Conservation (phyloP, 2,888 invertebrate genomes). For the Ametastegia equiseti region DNA sequence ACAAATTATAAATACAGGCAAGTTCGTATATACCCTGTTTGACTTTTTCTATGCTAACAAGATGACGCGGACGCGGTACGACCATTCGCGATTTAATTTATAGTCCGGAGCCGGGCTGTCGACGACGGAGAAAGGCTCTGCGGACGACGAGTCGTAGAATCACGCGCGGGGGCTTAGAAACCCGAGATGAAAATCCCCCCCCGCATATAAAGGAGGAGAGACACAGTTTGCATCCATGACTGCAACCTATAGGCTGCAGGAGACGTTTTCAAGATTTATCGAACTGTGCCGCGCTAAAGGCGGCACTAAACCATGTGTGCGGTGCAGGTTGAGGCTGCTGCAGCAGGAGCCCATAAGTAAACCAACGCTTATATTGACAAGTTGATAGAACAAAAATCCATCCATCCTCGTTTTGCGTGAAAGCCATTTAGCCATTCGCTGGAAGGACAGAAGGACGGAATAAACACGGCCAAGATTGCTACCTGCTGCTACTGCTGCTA, state of each 20-base stretch:
- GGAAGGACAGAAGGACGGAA: not conserved
- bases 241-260: not conserved
- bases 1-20: too few relatives aligned
- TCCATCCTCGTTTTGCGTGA: constrained; percentile 17
- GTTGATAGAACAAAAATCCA: constrained; percentile 9
- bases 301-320: not conserved
- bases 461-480: not conserved
- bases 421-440: constrained; percentile 15
- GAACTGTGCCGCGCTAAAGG: constrained; percentile 17
- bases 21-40: too few relatives aligned
- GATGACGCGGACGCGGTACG: too few relatives aligned
- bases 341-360: constrained; percentile 13
- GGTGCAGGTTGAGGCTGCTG: too few relatives aligned
- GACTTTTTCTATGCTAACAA: constrained; percentile 14
- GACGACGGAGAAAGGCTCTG: constrained; percentile 39
- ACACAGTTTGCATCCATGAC: not conserved
- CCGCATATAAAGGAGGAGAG: not conserved
- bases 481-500: not conserved
- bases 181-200: constrained; percentile 38
- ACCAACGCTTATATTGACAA: constrained; percentile 10
- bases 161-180: constrained; percentile 35
- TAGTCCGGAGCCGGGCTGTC: not conserved
- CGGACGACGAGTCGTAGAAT: constrained; percentile 42
- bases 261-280: constrained; percentile 31
- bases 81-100: constrained; percentile 28